Conservation (phyloP, 2,888 invertebrate genomes). For the Sabatieria punctata region DNA sequence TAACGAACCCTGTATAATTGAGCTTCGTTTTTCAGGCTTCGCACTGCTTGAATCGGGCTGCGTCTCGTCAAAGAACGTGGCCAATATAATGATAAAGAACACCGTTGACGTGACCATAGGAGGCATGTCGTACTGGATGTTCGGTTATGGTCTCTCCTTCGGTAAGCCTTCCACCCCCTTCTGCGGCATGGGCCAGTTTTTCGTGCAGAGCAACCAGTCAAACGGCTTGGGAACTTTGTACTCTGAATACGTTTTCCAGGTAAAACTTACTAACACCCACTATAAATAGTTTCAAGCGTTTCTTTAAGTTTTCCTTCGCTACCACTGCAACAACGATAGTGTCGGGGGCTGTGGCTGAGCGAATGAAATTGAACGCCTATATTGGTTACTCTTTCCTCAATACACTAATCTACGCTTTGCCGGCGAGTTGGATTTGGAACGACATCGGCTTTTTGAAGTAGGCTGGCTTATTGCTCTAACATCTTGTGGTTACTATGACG, state of each 20-base stretch:
- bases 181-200: not conserved
- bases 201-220: no score
- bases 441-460: no score
- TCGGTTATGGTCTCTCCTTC: constrained; percentile 79
- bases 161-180: constrained; percentile 38
- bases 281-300: constrained; percentile 14
- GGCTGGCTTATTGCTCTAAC: no score
- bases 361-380: constrained; percentile 29
- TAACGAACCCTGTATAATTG: no score
- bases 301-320: constrained; percentile 69
- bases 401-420: constrained; percentile 80
- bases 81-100: constrained; percentile 94
- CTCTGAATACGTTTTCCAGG: no score
- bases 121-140: constrained; percentile 79
- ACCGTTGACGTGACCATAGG: constrained; percentile 79
- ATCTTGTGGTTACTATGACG: no score
- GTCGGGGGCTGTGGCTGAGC: constrained; percentile 80
- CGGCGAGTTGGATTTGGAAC: constrained; percentile 45
- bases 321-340: constrained; percentile 79
- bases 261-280: no score
- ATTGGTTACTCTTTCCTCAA: constrained; percentile 39
- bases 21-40: constrained; percentile 49
- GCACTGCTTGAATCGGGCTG: constrained; percentile 83
- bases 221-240: no score
- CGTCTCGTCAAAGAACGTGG: constrained; percentile 60